Evolutionary conservation across 23 tunicate genomes (phyloP), one percentile per base, ranked within the genome.

Genomic region (Oikopleura albicans): DNA sequence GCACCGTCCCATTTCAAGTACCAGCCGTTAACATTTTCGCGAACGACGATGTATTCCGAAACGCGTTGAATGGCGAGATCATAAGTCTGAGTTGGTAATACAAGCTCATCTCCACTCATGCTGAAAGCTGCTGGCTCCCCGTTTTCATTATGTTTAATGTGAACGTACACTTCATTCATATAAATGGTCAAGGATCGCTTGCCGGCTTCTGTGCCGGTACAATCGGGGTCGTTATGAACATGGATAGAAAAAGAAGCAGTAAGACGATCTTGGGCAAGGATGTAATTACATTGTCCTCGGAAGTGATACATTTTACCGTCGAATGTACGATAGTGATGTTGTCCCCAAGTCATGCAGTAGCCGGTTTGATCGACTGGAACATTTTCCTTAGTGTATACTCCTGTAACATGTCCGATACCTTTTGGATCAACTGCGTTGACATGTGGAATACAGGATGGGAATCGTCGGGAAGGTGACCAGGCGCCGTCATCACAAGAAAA

Each of bases 281-380:
- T 86, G 83, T 95, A 95, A 4, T 87, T 94, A 83, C 99, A 95
- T 12, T 85, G 34, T 1, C 99, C 99, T 39, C 90, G 84, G 84
- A 88, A 88, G 40, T 92, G 85, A 86, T 76, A 95, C 33, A 91
- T 87, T 16, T 89, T 88, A 29, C 99, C 99, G 49, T 95, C 99
- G 63, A 90, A 95, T 4, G 99, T 95, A 29, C 94, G 91, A 83
- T 90, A 95, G 75, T 95, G 99, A 87, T 95, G 99, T 83, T 95
- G 99, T 33, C 99, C 99, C 99, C 99, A 95, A 22, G 99, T 95
- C 85, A 84, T 90, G 75, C 99, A 95, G 49, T 88, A 87, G n/a
- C 99, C 99, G 0, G 99, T 83, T 76, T 89, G 89, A 59, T 89
- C 92, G 0, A 87, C 99, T 27, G 99, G 96, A 0, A 95, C 89